Base-by-base conservation (phyloP, 2,113 vertebrate species). In the Xerus inauris region DNA sequence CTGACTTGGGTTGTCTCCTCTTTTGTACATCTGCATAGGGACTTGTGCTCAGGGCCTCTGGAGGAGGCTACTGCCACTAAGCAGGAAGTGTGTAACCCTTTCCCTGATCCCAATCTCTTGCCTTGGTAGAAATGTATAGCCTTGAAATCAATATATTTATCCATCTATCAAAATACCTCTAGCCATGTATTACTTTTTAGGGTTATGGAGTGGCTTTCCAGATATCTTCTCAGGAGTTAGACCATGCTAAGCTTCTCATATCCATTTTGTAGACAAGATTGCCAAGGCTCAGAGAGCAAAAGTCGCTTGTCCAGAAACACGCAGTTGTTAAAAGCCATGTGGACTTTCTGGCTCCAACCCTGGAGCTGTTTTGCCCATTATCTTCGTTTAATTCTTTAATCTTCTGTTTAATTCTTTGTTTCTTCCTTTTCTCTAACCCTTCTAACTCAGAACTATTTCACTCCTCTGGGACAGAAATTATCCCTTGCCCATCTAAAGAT, bases 201-300 rank as follows among this genome's bases (percentile, higher is more conserved):
- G 59, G n/a, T 67, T n/a, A 72, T 7, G 12, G 19, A 81, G 65
- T 19, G 24, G 67, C 22, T 76, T 76, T 73, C 80, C 40, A 83
- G 8, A 26, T 51, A 30, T 35, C 32, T 79, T 38, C 59, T 72
- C 42, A 38, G 42, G 71, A 26, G 22, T 14, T 32, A 24, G 47
- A 35, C 13, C 45, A 49, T 16, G 28, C 54, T 13, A 20, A 84
- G 28, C 79, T n/a, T 9, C 13, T 45, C 65, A 76, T 13, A 45
- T 2, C 28, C 35, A 12, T n/a, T 67, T 72, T 40, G 72, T 0
- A 12, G 38, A 67, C 2, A 13, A 1, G 1, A 12, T n/a, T 5
- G 45, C 76, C 75, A 65, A 32, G 85, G 40, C 42, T 76, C 94
- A 35, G 45, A 71, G 49, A 89, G 9, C 0, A 35, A 45, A 20